Evolutionary conservation across 2,113 vertebrate species (phyloP).

Genomic region (Elaphurus davidianus): DNA sequence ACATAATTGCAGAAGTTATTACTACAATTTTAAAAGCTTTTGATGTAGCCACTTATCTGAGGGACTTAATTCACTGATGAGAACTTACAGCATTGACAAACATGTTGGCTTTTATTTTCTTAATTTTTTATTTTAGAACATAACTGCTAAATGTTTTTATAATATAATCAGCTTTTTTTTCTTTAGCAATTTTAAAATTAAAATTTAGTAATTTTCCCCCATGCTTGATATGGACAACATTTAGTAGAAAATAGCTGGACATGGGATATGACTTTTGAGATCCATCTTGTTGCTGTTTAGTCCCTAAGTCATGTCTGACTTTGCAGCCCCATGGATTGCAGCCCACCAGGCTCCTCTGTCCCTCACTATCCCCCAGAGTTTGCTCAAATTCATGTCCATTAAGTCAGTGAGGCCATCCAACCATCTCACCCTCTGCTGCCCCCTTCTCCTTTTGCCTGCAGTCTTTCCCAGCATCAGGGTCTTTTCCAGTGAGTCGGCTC

Average conservation of each 20-base stretch:
- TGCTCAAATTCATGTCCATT: background rate
- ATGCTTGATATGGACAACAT: background rate
- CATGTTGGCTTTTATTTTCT: background rate
- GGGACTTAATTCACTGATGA: background rate
- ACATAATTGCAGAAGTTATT: conserved; percentile 20
- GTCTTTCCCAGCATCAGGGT: background rate
- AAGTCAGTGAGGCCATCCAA: background rate
- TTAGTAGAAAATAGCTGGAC: background rate
- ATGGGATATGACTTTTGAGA: background rate
- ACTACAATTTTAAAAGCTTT: background rate
- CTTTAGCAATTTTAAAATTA: background rate
- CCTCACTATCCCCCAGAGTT: background rate
- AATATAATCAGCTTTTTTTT: conserved; percentile 1
- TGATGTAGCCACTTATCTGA: background rate
- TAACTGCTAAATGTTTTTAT: background rate
- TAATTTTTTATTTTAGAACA: background rate
- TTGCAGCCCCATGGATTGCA: background rate
- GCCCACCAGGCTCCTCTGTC: background rate
- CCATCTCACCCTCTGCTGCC: background rate
- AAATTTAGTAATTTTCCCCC: background rate
- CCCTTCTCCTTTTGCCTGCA: background rate
- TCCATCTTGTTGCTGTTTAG: background rate
- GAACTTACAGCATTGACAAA: background rate
- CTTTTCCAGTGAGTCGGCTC: background rate
- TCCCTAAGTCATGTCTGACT: background rate